phyloP scores from a whole-genome alignment of 2,888 invertebrate species.

The Chesias legatella region DNA sequence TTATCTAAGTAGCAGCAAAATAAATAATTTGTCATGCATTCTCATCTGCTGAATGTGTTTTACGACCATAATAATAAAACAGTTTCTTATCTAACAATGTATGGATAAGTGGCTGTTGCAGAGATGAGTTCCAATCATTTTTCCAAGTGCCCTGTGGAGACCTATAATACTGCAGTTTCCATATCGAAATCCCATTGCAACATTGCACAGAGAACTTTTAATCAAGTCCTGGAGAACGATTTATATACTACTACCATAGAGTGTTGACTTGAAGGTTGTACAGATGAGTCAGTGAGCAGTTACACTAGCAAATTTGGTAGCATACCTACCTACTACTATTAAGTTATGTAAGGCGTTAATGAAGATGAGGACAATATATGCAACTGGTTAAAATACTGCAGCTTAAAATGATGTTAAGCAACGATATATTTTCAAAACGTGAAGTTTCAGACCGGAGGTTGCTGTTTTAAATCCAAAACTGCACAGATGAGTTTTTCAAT shows the following conservation, averaged over 20 bases:
- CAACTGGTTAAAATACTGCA: no score
- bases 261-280: slow-evolving; percentile 17
- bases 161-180: slow-evolving; percentile 57
- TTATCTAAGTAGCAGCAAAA: no score
- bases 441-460: no score
- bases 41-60: background rate
- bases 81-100: slow-evolving; percentile 2
- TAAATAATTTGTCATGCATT: no score
- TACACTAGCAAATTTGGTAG: no score
- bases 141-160: slow-evolving; percentile 28
- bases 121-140: slow-evolving; percentile 25
- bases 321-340: no score
- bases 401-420: no score
- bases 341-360: no score
- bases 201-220: slow-evolving; percentile 73
- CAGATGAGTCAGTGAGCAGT: slow-evolving; percentile 14
- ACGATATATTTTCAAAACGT: no score
- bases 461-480: no score
- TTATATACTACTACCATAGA: slow-evolving; percentile 57
- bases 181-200: slow-evolving; percentile 74
- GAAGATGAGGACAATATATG: no score
- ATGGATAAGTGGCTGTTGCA: slow-evolving; percentile 8
- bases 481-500: no score
- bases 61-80: background rate
- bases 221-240: slow-evolving; percentile 75